Evolutionary conservation across 2,888 invertebrate species (phyloP), one percentile per base, ranked within the genome.

Genomic region (Sphaeridia pumilis): DNA sequence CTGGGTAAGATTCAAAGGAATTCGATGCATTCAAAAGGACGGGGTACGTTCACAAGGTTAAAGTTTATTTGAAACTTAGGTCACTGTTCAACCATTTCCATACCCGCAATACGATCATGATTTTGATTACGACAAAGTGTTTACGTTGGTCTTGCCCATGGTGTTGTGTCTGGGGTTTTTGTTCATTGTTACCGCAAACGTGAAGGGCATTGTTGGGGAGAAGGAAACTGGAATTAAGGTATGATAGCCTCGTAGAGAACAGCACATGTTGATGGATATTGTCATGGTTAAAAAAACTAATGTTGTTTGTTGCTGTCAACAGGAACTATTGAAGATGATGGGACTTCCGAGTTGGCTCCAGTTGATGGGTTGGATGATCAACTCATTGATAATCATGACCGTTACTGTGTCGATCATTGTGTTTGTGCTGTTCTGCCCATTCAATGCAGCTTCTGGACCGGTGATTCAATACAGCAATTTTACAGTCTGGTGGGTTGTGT

Each of bases 201-300:
- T 78, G 36, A 73, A 76, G 58, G 71, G 76, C 36, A 70, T 78
- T 45, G 77, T 79, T 2, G 76, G 77, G 66, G 80, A 80, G 66
- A 79, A 79, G 63, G 71, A 74, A 60, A 72, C 76, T 52, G 79
- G 79, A 42, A 73, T 76, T 21, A 78, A 76, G 69, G 78, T 77
- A 69, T 59, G 56, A 12, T 31, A 10, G 31, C 10, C 14, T 10
- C 31, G 14, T 31, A 14, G 31, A 31, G 7, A 14, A 31, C 7
- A 14, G 7, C 10, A 31, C 31, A 31, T 31, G n/a, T n/a, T n/a
- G n/a, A n/a, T n/a, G n/a, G n/a, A n/a, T n/a, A n/a, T 31, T 31
- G 31, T 31, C 7, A 31, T 31, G 7, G 7, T 31, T 14, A 31
- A 14, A 31, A 31, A 31, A 31, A 31, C 10, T 10, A 31, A 31